Evolutionary conservation across 2,888 invertebrate species (phyloP).

Genomic region (Lasioglossum zephyrum): DNA sequence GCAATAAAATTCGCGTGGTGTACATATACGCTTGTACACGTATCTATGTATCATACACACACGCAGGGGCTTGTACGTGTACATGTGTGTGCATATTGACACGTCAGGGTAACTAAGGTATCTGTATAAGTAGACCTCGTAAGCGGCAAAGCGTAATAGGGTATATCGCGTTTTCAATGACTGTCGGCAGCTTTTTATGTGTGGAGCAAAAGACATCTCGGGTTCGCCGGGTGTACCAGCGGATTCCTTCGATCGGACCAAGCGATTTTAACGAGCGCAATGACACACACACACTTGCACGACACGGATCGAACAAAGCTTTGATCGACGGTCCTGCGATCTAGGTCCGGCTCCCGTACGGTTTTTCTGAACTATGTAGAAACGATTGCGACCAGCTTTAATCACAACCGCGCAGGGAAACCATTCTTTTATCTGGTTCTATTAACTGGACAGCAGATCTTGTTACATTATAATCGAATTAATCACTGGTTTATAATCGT

Average conservation of each 20-base stretch:
- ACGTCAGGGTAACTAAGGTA: conserved; percentile 69
- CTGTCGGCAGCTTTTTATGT: conserved; percentile 57
- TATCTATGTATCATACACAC: conserved; percentile 59
- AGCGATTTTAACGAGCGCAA: conserved; percentile 41
- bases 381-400: not conserved
- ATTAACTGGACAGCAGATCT: not conserved
- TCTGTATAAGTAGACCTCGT: conserved; percentile 56
- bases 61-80: conserved; percentile 53
- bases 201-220: conserved; percentile 10
- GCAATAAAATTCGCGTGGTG: conserved; percentile 57
- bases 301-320: conserved; percentile 16
- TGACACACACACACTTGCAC: conserved; percentile 6
- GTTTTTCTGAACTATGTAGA: not conserved
- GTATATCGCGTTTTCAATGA: conserved; percentile 58
- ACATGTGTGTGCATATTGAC: conserved; percentile 59
- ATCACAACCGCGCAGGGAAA: not conserved
- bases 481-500: conserved; percentile 2
- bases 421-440: not conserved
- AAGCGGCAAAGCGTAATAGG: conserved; percentile 54
- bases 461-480: not conserved
- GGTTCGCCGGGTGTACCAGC: conserved; percentile 5
- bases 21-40: conserved; percentile 59
- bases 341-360: not conserved
- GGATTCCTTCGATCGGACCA: conserved; percentile 57
- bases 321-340: conserved; percentile 50